These are phyloP conservation scores for Aspiorhynchus laticeps DNA, from an alignment of 2,113 vertebrate species.

Conservation along the genomic window DNA sequence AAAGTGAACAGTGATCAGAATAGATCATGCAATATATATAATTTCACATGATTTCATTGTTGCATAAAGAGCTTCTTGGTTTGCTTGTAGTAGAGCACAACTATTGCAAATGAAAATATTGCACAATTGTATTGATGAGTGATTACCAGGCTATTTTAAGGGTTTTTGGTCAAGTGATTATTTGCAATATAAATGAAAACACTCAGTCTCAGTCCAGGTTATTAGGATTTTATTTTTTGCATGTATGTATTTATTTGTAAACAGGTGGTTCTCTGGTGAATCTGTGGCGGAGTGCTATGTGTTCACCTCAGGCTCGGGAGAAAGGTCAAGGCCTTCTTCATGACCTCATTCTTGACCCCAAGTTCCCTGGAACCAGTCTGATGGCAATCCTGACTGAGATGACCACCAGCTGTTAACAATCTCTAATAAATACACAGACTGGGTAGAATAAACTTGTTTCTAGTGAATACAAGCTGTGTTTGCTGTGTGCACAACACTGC, in stretches of 20 bases:
- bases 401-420: constrained; percentile 51
- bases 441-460: background rate
- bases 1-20: background rate
- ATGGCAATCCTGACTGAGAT: constrained; percentile 63
- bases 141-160: background rate
- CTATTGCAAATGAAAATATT: background rate
- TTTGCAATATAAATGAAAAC: background rate
- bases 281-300: constrained; percentile 68
- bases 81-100: background rate
- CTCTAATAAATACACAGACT: background rate
- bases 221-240: background rate
- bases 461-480: background rate
- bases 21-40: background rate
- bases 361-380: constrained; percentile 54
- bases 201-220: background rate
- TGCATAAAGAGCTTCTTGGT: background rate
- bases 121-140: background rate
- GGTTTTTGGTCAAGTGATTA: background rate
- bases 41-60: background rate
- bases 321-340: constrained; percentile 65
- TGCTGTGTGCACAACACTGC: background rate
- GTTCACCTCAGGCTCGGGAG: constrained; percentile 65
- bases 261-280: constrained; percentile 55
- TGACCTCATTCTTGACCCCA: constrained; percentile 64
- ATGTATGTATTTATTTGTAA: background rate